Conservation (phyloP, 2,113 vertebrate genomes). For the Mastomys natalensis region DNA sequence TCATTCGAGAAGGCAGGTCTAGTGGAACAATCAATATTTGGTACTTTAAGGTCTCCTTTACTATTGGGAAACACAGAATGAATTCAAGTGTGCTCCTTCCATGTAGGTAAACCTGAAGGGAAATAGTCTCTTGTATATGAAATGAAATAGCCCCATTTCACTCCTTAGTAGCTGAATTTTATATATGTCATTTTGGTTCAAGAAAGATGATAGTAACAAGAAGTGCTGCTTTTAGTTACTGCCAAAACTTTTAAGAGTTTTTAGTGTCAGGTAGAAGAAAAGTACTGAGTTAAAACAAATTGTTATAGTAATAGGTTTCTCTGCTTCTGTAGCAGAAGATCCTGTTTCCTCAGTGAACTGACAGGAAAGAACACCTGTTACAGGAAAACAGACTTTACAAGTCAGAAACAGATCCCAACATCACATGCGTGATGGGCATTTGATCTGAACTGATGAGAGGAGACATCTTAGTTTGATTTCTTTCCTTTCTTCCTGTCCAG, state of each 20-base stretch:
- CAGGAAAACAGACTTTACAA: neutral
- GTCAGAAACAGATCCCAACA: neutral
- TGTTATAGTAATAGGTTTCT: neutral
- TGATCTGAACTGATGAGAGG: conserved; percentile 5
- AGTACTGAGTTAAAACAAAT: neutral
- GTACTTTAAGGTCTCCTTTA: neutral
- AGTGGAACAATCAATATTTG: neutral
- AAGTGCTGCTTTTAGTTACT: neutral
- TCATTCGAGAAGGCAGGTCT: neutral
- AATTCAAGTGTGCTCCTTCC: neutral
- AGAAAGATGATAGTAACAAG: neutral
- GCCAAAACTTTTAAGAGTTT: neutral
- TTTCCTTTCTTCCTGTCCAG: neutral
- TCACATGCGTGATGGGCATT: neutral
- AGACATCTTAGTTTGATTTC: neutral
- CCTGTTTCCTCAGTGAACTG: neutral
- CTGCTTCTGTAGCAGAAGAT: neutral
- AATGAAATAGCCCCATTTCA: neutral
- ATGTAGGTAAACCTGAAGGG: neutral
- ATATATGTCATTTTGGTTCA: neutral
- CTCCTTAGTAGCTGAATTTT: neutral
- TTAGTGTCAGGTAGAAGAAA: neutral
- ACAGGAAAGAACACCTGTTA: neutral
- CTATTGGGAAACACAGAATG: neutral
- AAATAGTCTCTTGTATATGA: neutral